A percentile compares a stretch with the other conserved stretches of the same genome.
These are phyloP conservation scores for Calliphora vomitoria DNA, from an alignment of 2,888 invertebrate species.

Conservation along the genomic window DNA sequence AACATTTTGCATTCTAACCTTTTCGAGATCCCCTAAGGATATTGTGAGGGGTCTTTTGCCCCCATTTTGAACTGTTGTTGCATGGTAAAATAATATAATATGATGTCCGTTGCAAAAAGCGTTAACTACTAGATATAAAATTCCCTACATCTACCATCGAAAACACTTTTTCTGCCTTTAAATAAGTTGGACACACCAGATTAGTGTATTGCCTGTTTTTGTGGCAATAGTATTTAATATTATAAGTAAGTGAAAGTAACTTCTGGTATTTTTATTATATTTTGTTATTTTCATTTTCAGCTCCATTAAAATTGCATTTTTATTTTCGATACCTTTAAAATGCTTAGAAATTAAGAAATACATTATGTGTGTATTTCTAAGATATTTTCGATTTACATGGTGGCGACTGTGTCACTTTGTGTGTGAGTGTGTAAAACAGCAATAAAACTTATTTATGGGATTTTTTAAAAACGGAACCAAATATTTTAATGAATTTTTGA, in stretches of 20 bases:
- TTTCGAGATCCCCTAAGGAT: too few relatives aligned
- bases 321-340: neutral
- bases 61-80: too few relatives aligned
- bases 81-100: too few relatives aligned
- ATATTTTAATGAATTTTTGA: conserved; percentile 55
- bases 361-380: neutral
- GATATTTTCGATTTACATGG: conserved; percentile 15
- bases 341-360: conserved; percentile 23
- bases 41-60: too few relatives aligned
- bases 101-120: too few relatives aligned
- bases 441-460: conserved; percentile 59
- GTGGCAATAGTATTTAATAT: conserved; percentile 9
- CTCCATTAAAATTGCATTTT: conserved; percentile 45
- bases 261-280: conserved; percentile 62
- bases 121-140: too few relatives aligned
- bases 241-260: conserved; percentile 51
- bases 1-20: too few relatives aligned
- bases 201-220: conserved; percentile 11
- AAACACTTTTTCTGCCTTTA: neutral
- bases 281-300: conserved; percentile 20
- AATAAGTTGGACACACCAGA: neutral
- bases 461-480: conserved; percentile 30
- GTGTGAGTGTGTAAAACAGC: conserved; percentile 23
- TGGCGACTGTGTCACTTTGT: neutral
- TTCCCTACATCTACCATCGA: too few relatives aligned